These are phyloP conservation scores for Sarcophaga variegata DNA, from an alignment of 2,888 invertebrate genomes.

Conservation along the genomic window DNA sequence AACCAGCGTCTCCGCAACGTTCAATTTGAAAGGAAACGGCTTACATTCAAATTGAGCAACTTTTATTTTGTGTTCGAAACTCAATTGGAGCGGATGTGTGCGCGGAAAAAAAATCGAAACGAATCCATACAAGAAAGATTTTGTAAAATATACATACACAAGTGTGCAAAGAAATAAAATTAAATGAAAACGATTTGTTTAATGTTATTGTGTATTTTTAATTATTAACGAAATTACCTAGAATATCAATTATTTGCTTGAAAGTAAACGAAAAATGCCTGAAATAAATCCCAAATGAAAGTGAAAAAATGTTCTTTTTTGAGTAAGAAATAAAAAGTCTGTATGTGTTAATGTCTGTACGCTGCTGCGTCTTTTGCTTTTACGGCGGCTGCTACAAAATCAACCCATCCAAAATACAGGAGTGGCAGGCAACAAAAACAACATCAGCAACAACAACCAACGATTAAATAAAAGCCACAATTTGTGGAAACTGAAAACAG, in stretches of 20 bases:
- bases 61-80: slow-evolving; percentile 57
- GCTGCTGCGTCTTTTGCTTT: slow-evolving; percentile 34
- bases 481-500: slow-evolving; percentile 30
- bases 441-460: slow-evolving; percentile 5
- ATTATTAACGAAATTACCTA: not conserved
- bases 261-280: not conserved
- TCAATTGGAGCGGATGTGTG: slow-evolving; percentile 28
- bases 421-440: slow-evolving; percentile 53
- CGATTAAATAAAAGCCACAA: slow-evolving; percentile 28
- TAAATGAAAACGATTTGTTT: not conserved
- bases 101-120: not conserved
- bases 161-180: slow-evolving; percentile 33
- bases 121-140: slow-evolving; percentile 34
- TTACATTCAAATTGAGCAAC: slow-evolving; percentile 3
- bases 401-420: slow-evolving; percentile 35
- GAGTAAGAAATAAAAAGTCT: slow-evolving; percentile 52
- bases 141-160: slow-evolving; percentile 31
- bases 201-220: not conserved
- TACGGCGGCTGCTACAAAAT: not conserved
- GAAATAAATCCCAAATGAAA: slow-evolving; percentile 37
- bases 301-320: slow-evolving; percentile 47
- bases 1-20: not conserved
- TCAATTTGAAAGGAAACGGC: not conserved
- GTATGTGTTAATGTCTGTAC: slow-evolving; percentile 54
- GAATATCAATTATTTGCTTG: too few relatives aligned